Base-by-base conservation (phyloP, 2,797 vertebrate genomes). In the Gobionotothen gibberifrons region DNA sequence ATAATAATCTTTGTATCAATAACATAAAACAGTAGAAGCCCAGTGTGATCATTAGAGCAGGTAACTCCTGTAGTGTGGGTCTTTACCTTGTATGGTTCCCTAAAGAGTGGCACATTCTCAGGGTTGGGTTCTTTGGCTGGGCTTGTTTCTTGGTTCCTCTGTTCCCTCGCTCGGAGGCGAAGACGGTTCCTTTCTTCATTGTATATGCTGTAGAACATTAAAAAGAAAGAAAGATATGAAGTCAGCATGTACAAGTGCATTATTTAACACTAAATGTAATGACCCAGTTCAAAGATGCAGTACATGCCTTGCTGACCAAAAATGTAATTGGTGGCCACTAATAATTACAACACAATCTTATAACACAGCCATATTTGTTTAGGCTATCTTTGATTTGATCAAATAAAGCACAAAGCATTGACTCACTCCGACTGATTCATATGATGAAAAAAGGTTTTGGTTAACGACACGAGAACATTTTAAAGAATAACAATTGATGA, bases 11-110 rank as follows among this genome's bases (percentile, higher is more conserved):
- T 26, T 26, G 26, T 26, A 56, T 39, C 32, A 10, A 56, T 39
- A 56, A 39, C 16, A 39, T 39, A 11, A 11, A 16, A 59, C 54
- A 44, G 42, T 44, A 59, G 14, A 59, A 44, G 15, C 8, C 14
- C 39, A 22, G 40, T 51, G 48, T 51, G 0, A 22, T 52, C 16
- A 66, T 44, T 39, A n/a, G 3, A 55, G 53, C 11, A 53, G 36
- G 43, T 12, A 9, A 19, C 26, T 43, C 16, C 12, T 7, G 3
- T 16, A 22, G 10, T 17, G 14, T 5, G 13, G 12, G n/a, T 5
- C 26, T 73, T 85, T 93, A 99, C 98, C 97, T 98, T 99, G 91
- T 97, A 98, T n/a, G 98, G 98, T 83, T 97, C 94, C 84, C 95
- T 95, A 89, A 99, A 99, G 62, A 98, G 96, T 0, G 97, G 97